Evolutionary conservation across 2,113 vertebrate species (phyloP).

Genomic region (Otis tarda): DNA sequence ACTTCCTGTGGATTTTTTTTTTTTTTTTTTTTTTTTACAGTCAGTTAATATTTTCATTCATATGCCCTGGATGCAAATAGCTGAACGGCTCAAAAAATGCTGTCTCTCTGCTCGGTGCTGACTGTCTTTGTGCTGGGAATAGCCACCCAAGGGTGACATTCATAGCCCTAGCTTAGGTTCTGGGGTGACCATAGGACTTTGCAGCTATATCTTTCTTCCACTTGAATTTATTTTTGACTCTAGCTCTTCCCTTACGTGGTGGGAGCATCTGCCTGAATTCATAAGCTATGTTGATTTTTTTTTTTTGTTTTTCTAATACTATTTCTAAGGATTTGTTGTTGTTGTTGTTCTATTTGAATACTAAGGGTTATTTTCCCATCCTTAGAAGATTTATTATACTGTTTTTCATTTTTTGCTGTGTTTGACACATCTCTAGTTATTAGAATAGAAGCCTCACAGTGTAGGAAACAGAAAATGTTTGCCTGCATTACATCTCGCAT

Average conservation of each 20-base stretch:
- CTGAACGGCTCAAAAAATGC: neutral
- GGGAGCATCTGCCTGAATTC: neutral
- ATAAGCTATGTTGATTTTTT: neutral
- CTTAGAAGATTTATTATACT: slow-evolving; percentile 37
- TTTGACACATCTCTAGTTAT: slow-evolving; percentile 53
- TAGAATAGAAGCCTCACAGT: slow-evolving; percentile 16
- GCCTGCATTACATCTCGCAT: slow-evolving; percentile 2
- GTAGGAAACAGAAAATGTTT: slow-evolving; percentile 43
- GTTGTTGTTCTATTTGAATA: neutral
- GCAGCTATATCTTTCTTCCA: neutral
- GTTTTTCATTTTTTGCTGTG: slow-evolving; percentile 35
- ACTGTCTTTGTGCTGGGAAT: neutral
- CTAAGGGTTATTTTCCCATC: neutral
- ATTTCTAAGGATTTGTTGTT: neutral
- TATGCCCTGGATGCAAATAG: neutral
- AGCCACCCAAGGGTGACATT: neutral
- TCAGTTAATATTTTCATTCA: neutral
- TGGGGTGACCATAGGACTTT: neutral
- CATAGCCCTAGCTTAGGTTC: neutral
- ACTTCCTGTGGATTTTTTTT: neutral
- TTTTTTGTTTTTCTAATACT: neutral
- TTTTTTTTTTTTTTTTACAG: neutral
- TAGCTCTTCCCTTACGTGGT: neutral
- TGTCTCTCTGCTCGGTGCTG: neutral
- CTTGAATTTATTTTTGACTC: neutral